phyloP scores from a whole-genome alignment of 2,797 vertebrate genomes.

The Microctenopoma stevenorrisi region DNA sequence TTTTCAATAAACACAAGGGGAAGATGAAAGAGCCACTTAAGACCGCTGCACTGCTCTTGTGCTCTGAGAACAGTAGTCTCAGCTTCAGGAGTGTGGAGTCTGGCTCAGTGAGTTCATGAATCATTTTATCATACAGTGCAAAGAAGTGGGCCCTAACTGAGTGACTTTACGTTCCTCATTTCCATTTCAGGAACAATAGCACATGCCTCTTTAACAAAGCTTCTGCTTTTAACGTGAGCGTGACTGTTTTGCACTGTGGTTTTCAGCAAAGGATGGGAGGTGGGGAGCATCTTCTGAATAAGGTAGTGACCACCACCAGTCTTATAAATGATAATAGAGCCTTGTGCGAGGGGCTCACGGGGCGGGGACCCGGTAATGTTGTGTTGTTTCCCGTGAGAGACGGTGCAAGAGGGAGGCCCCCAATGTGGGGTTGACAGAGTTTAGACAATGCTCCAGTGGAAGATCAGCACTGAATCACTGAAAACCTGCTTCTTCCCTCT shows the following conservation, averaged over 20 bases:
- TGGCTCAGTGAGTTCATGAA: constrained; percentile 29
- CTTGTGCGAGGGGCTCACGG: constrained; percentile 19
- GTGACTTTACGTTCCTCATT: not conserved
- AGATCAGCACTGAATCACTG: constrained; percentile 28
- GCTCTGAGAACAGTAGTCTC: constrained; percentile 27
- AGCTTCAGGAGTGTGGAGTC: constrained; percentile 9
- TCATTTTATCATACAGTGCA: constrained; percentile 3
- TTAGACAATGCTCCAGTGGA: constrained; percentile 39
- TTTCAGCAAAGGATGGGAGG: constrained; percentile 17
- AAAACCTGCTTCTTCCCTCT: constrained; percentile 56
- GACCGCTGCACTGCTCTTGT: constrained; percentile 34
- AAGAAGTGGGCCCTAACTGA: constrained; percentile 1
- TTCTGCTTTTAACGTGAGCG: constrained; percentile 11
- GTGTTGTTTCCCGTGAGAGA: constrained; percentile 47
- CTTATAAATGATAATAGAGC: constrained; percentile 61
- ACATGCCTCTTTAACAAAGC: not conserved
- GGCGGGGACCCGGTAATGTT: constrained; percentile 32
- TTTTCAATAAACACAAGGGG: constrained; percentile 67
- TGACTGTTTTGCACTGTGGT: constrained; percentile 10
- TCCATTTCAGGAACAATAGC: not conserved
- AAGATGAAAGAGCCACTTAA: constrained; percentile 58
- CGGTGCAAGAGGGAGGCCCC: constrained; percentile 35
- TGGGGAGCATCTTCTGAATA: constrained; percentile 30
- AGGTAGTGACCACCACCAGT: constrained; percentile 10
- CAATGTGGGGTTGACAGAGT: constrained; percentile 38